A percentile compares a stretch with the other conserved stretches of the same genome.
phyloP scores from a whole-genome alignment of 2,888 invertebrate species.

The Plagodis dolabraria region DNA sequence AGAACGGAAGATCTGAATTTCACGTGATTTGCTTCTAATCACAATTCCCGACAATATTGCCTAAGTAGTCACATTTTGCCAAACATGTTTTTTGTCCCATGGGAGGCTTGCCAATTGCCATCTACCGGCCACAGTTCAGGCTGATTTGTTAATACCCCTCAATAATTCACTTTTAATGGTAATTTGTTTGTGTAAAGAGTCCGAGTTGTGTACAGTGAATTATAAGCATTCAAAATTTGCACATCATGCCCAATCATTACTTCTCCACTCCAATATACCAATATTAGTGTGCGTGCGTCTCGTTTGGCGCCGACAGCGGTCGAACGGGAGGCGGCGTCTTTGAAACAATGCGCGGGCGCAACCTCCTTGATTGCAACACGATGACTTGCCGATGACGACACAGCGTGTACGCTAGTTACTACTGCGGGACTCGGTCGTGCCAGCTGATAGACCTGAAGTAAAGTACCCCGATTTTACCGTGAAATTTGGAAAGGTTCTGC shows the following conservation, averaged over 20 bases:
- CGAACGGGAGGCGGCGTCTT: slow-evolving; percentile 40
- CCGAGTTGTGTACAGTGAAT: too few relatives aligned
- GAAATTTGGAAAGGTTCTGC: slow-evolving; percentile 49
- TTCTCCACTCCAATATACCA: neutral
- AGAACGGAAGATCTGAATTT: too few relatives aligned
- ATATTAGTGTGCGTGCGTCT: slow-evolving; percentile 21
- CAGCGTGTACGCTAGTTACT: neutral
- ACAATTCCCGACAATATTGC: too few relatives aligned
- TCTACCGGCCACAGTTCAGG: too few relatives aligned
- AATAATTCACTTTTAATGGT: too few relatives aligned
- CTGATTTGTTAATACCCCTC: too few relatives aligned
- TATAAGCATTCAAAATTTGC: neutral
- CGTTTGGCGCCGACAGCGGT: slow-evolving; percentile 50
- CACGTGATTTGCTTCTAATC: too few relatives aligned
- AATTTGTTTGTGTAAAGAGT: too few relatives aligned
- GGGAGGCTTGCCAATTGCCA: too few relatives aligned
- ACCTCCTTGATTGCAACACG: slow-evolving; percentile 63
- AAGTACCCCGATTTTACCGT: slow-evolving; percentile 43
- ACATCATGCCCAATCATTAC: slow-evolving; percentile 1
- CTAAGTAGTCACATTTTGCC: too few relatives aligned
- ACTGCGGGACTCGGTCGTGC: slow-evolving; percentile 1
- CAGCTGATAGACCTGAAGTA: slow-evolving; percentile 12
- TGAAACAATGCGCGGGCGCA: slow-evolving; percentile 66
- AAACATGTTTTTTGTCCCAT: too few relatives aligned
- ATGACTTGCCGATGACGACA: slow-evolving; percentile 66